Percentiles rank a stretch among this genome's conserved stretches.
These are phyloP conservation scores for Aurelia sp. DNA, from an alignment of 30 jellyfish, hydroid and myxozoan species.

Conservation along the genomic window DNA sequence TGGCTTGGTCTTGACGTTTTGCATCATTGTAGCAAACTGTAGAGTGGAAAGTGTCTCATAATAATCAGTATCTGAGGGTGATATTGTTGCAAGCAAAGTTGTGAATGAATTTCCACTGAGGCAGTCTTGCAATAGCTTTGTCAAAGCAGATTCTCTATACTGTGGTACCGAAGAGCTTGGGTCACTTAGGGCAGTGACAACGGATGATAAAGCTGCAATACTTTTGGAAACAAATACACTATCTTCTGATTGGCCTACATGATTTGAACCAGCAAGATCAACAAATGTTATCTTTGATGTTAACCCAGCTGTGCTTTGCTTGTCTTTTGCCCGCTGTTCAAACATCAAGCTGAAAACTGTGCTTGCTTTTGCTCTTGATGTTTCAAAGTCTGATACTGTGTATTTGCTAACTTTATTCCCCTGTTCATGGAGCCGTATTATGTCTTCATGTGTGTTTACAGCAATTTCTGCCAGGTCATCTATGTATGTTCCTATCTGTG, in stretches of 20 bases:
- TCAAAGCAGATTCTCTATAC: conserved; percentile 74
- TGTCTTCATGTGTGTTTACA: conserved; percentile 82
- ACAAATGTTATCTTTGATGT: conserved; percentile 76
- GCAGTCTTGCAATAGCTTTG: conserved; percentile 75
- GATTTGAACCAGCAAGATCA: conserved; percentile 86
- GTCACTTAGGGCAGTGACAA: conserved; percentile 44
- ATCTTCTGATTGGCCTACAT: conserved; percentile 82
- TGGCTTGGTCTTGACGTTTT: conserved; percentile 66
- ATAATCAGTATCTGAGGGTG: conserved; percentile 86
- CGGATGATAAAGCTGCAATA: conserved; percentile 53
- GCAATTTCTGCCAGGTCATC: conserved; percentile 91
- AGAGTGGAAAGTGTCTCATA: conserved; percentile 81
- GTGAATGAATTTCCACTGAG: conserved; percentile 86
- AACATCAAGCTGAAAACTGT: conserved; percentile 70
- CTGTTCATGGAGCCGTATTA: conserved; percentile 82
- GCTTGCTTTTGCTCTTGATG: conserved; percentile 62
- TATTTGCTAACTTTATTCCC: conserved; percentile 84
- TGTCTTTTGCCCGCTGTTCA: conserved; percentile 79
- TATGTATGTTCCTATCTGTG: conserved; percentile 82
- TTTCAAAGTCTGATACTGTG: conserved; percentile 63
- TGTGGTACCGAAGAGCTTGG: conserved; percentile 55
- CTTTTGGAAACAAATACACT: conserved; percentile 65
- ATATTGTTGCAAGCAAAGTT: conserved; percentile 52
- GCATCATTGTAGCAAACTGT: conserved; percentile 60
- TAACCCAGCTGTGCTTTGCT: conserved; percentile 44